Evolutionary conservation across 2,888 invertebrate genomes (phyloP).

Genomic region (Synergus umbraculus): DNA sequence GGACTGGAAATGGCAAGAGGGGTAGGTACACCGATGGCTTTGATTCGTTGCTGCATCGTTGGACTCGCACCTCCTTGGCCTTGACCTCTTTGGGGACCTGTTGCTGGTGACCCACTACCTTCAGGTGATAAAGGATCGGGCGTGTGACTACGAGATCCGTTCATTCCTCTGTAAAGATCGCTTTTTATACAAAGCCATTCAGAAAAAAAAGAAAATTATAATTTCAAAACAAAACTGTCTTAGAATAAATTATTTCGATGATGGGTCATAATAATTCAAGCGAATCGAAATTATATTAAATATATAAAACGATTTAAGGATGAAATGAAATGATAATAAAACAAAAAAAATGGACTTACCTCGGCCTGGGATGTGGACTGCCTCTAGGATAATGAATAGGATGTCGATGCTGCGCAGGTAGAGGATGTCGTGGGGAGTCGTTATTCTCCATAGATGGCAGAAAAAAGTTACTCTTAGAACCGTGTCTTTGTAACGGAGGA

Average conservation of each 20-base stretch:
- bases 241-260: not conserved
- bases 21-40: constrained; percentile 93
- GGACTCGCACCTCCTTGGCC: constrained; percentile 83
- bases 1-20: constrained; percentile 93
- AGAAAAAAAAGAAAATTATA: constrained; percentile 26
- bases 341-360: constrained; percentile 73
- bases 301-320: not conserved
- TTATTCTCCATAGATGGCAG: constrained; percentile 83
- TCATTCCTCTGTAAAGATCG: constrained; percentile 79
- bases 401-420: constrained; percentile 76
- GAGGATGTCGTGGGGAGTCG: constrained; percentile 75
- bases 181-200: constrained; percentile 34
- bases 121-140: constrained; percentile 82
- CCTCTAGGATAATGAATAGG: constrained; percentile 84
- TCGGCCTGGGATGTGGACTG: constrained; percentile 89
- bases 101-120: constrained; percentile 77
- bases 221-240: constrained; percentile 13
- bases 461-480: constrained; percentile 93
- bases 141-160: constrained; percentile 82
- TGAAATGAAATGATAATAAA: constrained; percentile 1
- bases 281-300: too few species aligned
- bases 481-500: constrained; percentile 90
- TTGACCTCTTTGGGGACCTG: constrained; percentile 70
- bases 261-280: not conserved
- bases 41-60: constrained; percentile 94